phyloP scores from a whole-genome alignment of 35 echinoderm and acorn worm genomes.

The Apostichopus japonicus region DNA sequence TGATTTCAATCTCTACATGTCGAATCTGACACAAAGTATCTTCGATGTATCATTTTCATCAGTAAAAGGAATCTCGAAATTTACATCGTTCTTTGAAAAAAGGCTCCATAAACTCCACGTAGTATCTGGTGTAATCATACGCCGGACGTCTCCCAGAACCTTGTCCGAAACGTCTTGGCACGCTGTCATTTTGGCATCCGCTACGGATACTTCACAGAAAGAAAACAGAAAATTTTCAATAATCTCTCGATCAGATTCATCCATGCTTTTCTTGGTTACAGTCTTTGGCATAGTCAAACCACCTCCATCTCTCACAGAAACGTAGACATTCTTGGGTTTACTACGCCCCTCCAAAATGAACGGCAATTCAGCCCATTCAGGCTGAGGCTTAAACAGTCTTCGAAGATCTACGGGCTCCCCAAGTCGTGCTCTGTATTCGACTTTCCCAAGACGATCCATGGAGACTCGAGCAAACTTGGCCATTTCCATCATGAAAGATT shows the following conservation, averaged over 20 bases:
- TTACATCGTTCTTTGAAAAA: background rate
- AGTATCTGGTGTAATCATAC: background rate
- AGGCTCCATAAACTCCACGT: background rate
- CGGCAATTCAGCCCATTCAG: background rate
- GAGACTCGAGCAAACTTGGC: slow-evolving; percentile 4
- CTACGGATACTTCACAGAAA: background rate
- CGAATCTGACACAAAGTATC: no score
- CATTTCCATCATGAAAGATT: slow-evolving; percentile 3
- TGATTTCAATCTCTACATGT: no score
- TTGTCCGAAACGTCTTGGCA: background rate
- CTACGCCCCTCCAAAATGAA: background rate
- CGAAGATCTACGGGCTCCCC: background rate
- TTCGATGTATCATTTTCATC: background rate
- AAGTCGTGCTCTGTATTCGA: background rate
- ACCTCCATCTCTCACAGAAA: background rate
- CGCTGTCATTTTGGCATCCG: slow-evolving; percentile 2
- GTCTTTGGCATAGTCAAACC: slow-evolving; percentile 29
- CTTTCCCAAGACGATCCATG: background rate
- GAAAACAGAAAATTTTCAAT: slow-evolving; percentile 45
- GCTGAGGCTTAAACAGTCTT: slow-evolving; percentile 6
- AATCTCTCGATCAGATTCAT: background rate
- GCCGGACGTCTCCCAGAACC: background rate
- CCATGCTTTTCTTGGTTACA: background rate
- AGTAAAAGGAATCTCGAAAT: background rate
- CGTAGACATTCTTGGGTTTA: background rate